Evolutionary conservation across 2,797 vertebrate genomes (phyloP).

Genomic region (Phoeniculus purpureus): DNA sequence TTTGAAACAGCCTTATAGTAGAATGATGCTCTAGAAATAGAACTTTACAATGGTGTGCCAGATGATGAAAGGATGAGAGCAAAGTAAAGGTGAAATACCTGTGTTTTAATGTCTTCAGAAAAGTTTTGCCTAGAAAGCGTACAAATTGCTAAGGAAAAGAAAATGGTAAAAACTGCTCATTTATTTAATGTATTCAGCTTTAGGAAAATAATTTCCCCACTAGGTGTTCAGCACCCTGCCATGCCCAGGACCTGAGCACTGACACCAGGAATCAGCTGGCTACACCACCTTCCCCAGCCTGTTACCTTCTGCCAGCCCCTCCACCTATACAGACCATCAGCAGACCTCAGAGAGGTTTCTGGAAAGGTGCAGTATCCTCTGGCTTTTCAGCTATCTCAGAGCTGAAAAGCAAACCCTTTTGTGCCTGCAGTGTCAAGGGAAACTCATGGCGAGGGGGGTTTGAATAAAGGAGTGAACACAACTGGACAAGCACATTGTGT

Average conservation of each 20-base stretch:
- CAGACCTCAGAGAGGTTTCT: background rate
- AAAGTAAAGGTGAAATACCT: background rate
- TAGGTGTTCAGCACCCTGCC: background rate
- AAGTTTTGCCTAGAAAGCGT: background rate
- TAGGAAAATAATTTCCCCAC: background rate
- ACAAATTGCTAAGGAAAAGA: background rate
- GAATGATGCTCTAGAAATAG: constrained; percentile 8
- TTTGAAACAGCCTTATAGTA: background rate
- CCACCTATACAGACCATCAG: background rate
- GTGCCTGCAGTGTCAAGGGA: background rate
- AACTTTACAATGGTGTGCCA: background rate
- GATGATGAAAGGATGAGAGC: background rate
- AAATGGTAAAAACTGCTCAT: background rate
- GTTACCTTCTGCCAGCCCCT: background rate
- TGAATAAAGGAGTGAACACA: background rate
- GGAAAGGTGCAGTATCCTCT: background rate
- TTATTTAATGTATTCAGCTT: background rate
- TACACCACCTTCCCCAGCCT: background rate
- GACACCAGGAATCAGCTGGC: background rate
- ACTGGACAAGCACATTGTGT: background rate
- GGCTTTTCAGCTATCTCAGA: background rate
- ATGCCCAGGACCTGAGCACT: background rate
- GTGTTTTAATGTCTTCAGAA: background rate
- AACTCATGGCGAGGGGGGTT: background rate
- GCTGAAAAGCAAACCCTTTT: background rate